Base-by-base conservation (phyloP, 92 coral and sea anemone genomes). In the Palythoa grandiflora region DNA sequence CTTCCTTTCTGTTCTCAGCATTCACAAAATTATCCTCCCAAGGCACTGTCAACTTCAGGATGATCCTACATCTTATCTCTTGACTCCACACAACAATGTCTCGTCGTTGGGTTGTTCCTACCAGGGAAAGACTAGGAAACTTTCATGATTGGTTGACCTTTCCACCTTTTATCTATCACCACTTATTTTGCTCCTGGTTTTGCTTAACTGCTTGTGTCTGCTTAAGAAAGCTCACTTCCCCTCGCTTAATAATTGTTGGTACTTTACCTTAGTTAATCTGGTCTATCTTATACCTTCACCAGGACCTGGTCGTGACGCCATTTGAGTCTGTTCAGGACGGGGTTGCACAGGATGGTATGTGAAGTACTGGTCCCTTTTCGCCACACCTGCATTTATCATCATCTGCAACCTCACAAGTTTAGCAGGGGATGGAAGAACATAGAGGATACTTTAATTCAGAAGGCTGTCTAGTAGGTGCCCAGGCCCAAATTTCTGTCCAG, bases 11-110 rank as follows among this genome's bases (percentile, higher is more conserved):
- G 73, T 17, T 36, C 83, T 85, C 80, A n/a, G 83, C 88, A 38
- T 86, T 80, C 52, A 13, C 84, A 76, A 57, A 66, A 71, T 59
- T 55, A 73, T 86, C 74, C 73, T 86, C 37, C 83, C 83, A 75
- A 1, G 73, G 89, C 66, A 38, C 83, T 54, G 84, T 86, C 59
- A 75, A 75, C 66, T 86, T 83, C 40, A 60, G 40, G 71, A 55
- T 13, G 38, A 75, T 75, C 48, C 72, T 80, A 38, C 36, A 50
- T 54, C 70, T 72, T 72, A 68, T 65, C 51, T 52, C 71, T 51
- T 75, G 72, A 51, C 80, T 51, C 88, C 78, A 71, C 73, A 73
- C 80, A 13, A 85, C 71, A 21, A 85, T 10, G 77, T 85, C 81
- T 36, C 73, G 81, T 15, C 81, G 79, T 17, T 85, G 80, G 37